Conservation (phyloP, 2,113 vertebrate species). For the Calidris pugnax region DNA sequence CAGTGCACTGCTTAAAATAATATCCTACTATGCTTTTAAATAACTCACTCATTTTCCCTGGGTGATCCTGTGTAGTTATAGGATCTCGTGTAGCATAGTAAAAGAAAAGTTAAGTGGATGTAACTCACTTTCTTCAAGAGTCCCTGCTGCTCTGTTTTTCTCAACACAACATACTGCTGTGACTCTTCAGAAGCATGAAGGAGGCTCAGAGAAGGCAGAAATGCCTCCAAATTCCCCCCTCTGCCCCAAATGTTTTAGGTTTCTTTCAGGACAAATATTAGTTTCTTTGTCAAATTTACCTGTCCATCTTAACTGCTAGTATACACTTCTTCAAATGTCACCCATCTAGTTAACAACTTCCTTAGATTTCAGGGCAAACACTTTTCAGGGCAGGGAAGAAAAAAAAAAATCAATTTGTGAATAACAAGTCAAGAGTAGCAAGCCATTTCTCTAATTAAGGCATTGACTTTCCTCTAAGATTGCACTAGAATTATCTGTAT, state of each 20-base stretch:
- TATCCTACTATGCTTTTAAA: not conserved
- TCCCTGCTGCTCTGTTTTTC: not conserved
- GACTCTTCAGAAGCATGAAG: not conserved
- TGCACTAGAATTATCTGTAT: conserved; percentile 12
- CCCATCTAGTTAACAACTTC: not conserved
- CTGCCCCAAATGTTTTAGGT: not conserved
- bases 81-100: not conserved
- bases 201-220: not conserved
- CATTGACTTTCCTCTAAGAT: conserved; percentile 11
- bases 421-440: not conserved
- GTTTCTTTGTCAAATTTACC: conserved; percentile 8
- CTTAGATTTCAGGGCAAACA: conserved; percentile 34
- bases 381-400: not conserved
- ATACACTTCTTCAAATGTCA: not conserved
- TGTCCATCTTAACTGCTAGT: not conserved
- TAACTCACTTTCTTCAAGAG: not conserved
- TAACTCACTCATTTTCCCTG: not conserved
- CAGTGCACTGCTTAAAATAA: conserved; percentile 8
- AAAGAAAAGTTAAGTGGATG: not conserved
- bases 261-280: conserved; percentile 4
- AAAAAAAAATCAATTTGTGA: not conserved
- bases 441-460: conserved; percentile 32
- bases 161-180: not conserved
- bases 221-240: not conserved
- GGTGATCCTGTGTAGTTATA: not conserved